phyloP scores from a whole-genome alignment of 2,113 vertebrate species.

The Lepus timidus region DNA sequence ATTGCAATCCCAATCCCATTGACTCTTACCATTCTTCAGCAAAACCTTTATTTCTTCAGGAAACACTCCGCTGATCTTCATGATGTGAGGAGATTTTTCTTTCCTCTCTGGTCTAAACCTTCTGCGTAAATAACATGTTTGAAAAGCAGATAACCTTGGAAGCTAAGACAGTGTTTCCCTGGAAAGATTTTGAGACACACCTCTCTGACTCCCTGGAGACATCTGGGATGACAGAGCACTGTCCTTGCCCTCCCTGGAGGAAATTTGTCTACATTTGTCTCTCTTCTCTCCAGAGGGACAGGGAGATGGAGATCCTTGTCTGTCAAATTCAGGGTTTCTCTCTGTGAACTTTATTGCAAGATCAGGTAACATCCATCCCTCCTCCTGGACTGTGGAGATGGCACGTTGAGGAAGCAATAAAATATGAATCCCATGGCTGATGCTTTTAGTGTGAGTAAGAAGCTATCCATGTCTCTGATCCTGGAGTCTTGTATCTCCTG shows the following conservation, averaged over 20 bases:
- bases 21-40: background rate
- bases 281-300: background rate
- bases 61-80: background rate
- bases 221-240: background rate
- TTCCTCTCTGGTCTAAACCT: background rate
- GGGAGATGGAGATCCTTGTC: background rate
- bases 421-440: background rate
- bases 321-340: background rate
- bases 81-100: background rate
- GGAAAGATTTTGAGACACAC: background rate
- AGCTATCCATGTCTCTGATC: background rate
- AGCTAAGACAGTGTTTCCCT: background rate
- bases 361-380: background rate
- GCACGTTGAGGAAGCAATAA: background rate
- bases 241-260: background rate
- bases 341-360: background rate
- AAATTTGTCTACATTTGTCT: background rate
- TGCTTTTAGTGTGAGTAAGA: background rate
- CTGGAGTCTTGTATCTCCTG: background rate
- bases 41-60: background rate
- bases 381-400: background rate
- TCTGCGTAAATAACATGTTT: background rate
- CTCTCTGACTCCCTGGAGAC: background rate
- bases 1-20: background rate
- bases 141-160: background rate